Base-by-base conservation (phyloP, 92 coral and sea anemone genomes). In the Paramuricea clavata region DNA sequence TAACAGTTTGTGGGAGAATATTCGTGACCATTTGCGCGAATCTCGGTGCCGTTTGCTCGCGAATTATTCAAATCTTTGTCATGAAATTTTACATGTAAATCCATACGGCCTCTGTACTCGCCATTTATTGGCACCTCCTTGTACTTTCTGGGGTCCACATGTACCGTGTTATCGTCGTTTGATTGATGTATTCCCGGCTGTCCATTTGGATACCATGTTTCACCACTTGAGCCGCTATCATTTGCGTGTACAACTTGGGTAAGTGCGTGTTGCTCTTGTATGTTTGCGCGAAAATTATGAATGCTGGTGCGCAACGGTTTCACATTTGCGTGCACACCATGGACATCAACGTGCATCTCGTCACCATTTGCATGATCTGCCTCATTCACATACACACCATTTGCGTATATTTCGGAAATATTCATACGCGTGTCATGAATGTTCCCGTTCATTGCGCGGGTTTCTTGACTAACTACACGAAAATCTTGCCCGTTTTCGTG, bases 401-500 rank as follows among this genome's bases (percentile, higher is more conserved):
- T 54, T 54, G 23, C 39, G 28, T 65, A 65, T 0, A 33, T 31
- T n/a, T 28, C 72, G n/a, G 72, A 25, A 26, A 65, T 19, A 2
- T 54, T 19, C 62, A 54, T 21, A 25, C 39, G 39, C 36, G 28
- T 31, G 19, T 31, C 72, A 28, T 28, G 72, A 27, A 28, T 27
- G 36, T 33, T 28, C 11, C 17, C 72, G 7, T 65, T 65, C n/a
- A n/a, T n/a, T 10, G 31, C 19, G 39, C 39, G 36, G 0, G 72
- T 13, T 26, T 33, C 39, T 25, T 30, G 39, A 2, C 23, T 15
- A 11, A 30, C 11, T 13, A 27, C 72, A 19, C 39, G 39, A 31
- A 65, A 65, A 65, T 65, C 34, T 65, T 65, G 39, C 16, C 72
- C 39, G 42, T 65, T 65, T 12, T 65, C 72, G 23, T 39, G 39